Evolutionary conservation across 2,888 invertebrate genomes (phyloP).

Genomic region (Lysandra bellargus): DNA sequence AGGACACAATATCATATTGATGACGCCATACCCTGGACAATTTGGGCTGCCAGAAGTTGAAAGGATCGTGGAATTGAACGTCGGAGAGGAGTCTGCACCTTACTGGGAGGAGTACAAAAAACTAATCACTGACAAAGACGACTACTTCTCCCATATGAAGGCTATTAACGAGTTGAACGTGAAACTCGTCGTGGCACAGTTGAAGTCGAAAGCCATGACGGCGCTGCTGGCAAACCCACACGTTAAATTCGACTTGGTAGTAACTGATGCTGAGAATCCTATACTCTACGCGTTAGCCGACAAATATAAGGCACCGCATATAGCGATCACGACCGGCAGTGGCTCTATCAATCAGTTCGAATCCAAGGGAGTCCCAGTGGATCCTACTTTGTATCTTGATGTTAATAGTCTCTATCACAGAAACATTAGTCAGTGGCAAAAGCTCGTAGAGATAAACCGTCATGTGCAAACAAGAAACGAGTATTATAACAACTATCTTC

Average conservation of each 20-base stretch:
- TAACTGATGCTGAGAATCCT: slow-evolving; percentile 78
- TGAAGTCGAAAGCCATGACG: slow-evolving; percentile 67
- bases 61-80: slow-evolving; percentile 64
- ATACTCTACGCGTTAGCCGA: slow-evolving; percentile 74
- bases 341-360: slow-evolving; percentile 73
- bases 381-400: slow-evolving; percentile 76
- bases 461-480: slow-evolving; percentile 59
- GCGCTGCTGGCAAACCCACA: slow-evolving; percentile 65
- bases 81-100: slow-evolving; percentile 59
- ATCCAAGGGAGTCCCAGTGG: slow-evolving; percentile 75
- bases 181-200: slow-evolving; percentile 64
- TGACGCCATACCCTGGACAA: slow-evolving; percentile 72
- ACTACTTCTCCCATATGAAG: slow-evolving; percentile 57
- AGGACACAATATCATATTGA: slow-evolving; percentile 64
- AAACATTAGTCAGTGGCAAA: slow-evolving; percentile 67
- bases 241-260: slow-evolving; percentile 77
- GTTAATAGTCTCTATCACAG: slow-evolving; percentile 65
- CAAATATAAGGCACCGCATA: slow-evolving; percentile 76
- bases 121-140: slow-evolving; percentile 62
- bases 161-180: slow-evolving; percentile 59
- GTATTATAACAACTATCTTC: slow-evolving; percentile 63
- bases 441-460: slow-evolving; percentile 58
- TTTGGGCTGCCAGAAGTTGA: slow-evolving; percentile 61
- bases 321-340: slow-evolving; percentile 74
- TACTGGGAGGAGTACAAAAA: slow-evolving; percentile 65